Conservation (phyloP, 1,140 invertebrate species). For the Zaprionus lachaisei region DNA sequence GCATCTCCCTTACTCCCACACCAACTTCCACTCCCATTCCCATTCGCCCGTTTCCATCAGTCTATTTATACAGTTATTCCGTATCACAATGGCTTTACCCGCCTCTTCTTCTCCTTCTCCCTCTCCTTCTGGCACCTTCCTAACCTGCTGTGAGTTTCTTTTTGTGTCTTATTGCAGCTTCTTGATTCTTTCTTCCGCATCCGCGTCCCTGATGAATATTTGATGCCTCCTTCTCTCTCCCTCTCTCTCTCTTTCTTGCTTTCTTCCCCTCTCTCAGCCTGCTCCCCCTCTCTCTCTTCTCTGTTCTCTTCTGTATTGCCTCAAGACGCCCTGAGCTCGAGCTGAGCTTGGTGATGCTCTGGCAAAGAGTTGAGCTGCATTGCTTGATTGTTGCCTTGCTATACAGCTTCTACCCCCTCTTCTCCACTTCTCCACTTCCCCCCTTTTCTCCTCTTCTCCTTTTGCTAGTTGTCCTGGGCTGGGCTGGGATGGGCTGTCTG, state of each 20-base stretch:
- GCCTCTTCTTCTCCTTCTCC: neutral
- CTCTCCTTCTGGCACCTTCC: neutral
- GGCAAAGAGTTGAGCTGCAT: neutral
- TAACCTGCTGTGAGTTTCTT: neutral
- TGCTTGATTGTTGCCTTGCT: conserved; percentile 2
- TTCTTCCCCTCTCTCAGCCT: neutral
- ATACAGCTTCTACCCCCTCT: neutral
- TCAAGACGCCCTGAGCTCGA: neutral
- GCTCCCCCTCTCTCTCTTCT: neutral
- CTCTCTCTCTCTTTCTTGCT: neutral
- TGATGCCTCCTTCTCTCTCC: conserved; percentile 1
- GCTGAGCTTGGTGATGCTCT: conserved; percentile 1
- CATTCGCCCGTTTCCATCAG: neutral
- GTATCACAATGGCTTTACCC: neutral
- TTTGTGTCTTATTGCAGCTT: conserved; percentile 7
- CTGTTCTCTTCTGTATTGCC: neutral
- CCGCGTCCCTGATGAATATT: conserved; percentile 30
- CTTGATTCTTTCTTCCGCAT: conserved; percentile 9
- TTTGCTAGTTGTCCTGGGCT: neutral
- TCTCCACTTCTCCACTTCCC: neutral
- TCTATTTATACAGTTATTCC: conserved; percentile 17
- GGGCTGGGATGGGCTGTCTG: neutral
- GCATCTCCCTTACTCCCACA: too few species aligned
- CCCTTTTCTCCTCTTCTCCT: neutral
- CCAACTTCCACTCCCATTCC: too few species aligned